A percentile compares a stretch with the other conserved stretches of the same genome.
phyloP scores from a whole-genome alignment of 2,113 vertebrate genomes.

The Accipiter cooperii region DNA sequence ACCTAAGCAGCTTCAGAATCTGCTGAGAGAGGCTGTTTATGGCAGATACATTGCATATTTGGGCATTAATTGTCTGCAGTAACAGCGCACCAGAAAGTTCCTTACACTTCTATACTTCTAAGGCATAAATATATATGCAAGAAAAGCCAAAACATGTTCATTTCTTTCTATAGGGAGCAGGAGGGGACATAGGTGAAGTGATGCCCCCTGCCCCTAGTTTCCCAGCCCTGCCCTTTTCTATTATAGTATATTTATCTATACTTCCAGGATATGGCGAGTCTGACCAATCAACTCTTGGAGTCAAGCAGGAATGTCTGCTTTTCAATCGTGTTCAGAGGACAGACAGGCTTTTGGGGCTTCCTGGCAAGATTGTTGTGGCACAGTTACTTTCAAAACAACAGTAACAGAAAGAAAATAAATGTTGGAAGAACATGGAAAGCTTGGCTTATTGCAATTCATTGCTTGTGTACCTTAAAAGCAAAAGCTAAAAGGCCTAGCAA shows the following conservation, averaged over 20 bases:
- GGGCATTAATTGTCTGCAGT: not conserved
- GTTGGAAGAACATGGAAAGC: not conserved
- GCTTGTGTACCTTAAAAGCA: not conserved
- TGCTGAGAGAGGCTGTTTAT: slow-evolving; percentile 23
- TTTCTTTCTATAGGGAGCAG: not conserved
- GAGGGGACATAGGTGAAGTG: not conserved
- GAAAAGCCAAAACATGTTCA: not conserved
- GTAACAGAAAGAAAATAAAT: not conserved
- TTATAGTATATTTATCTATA: not conserved
- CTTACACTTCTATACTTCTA: not conserved
- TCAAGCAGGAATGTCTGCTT: not conserved
- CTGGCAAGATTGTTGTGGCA: not conserved
- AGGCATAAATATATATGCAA: not conserved
- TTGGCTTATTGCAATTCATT: not conserved
- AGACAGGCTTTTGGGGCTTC: not conserved
- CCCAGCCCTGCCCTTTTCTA: not conserved
- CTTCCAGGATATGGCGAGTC: not conserved
- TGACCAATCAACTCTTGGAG: not conserved
- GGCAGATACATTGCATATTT: not conserved
- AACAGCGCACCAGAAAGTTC: not conserved
- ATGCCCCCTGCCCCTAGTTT: not conserved
- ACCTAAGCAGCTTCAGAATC: not conserved
- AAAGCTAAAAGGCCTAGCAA: not conserved
- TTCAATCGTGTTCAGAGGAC: not conserved
- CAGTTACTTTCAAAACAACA: not conserved